Evolutionary conservation across 2,888 invertebrate genomes (phyloP), one percentile per base, ranked within the genome.

Genomic region (Entomobrya multifasciata): DNA sequence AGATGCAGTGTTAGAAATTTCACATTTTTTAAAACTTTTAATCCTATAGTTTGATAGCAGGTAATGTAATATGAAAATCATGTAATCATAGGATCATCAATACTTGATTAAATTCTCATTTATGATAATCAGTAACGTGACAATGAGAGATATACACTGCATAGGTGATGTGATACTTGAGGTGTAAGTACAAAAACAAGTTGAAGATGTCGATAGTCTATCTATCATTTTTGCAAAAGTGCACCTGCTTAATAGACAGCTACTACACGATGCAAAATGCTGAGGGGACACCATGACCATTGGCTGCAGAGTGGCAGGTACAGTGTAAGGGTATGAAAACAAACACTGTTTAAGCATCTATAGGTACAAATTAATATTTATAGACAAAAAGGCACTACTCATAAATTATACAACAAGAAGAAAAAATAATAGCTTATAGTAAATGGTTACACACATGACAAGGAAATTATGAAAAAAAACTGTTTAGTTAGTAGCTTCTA

Each of bases 111-210:
- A 67, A 41, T 20, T 67, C 22, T 0, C 22, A 22, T 41, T 8
- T 22, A 67, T 67, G 44, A 41, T 44, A 67, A 67, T 67, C 41
- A 67, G 17, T 22, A 17, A 67, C 67, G 67, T 67, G 67, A 67
- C 67, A 44, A 36, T 6, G 8, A 36, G 4, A 6, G 5, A 36
- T 8, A 36, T 36, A 36, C 36, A 36, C 36, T n/a, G 8, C 36
- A 36, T 65, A 15, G 36, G 36, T 6, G 36, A 60, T 27, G n/a
- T 44, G 67, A 67, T 44, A 41, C 67, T 44, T 20, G 20, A 67
- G 67, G 67, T 67, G 67, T 20, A 41, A 67, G 17, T n/a, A 62
- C 27, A 60, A 60, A 60, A 25, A 30, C 10, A 65, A 65, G 30
- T 20, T 25, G 6, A 65, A 65, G 36, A 36, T 65, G 65, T 65